phyloP scores from a whole-genome alignment of 1,140 invertebrate genomes.

The Polyergus mexicanus region DNA sequence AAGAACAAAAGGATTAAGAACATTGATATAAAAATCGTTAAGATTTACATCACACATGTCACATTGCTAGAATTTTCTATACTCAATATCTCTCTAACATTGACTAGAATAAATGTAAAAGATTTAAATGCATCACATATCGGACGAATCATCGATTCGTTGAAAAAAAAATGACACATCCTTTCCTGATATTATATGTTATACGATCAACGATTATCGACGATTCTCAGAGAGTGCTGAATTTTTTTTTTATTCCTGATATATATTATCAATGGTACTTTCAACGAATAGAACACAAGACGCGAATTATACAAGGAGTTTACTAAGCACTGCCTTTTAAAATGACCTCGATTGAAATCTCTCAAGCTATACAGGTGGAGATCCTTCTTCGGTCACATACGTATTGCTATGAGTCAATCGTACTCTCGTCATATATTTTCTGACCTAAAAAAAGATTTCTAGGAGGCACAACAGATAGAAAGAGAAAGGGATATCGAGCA shows the following conservation, averaged over 20 bases:
- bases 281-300: not conserved
- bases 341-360: slow-evolving; percentile 46
- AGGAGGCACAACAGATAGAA: not conserved
- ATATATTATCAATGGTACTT: not conserved
- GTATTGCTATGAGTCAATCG: slow-evolving; percentile 65
- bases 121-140: not conserved
- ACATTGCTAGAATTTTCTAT: not conserved
- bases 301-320: not conserved
- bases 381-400: slow-evolving; percentile 17
- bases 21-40: not conserved
- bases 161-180: slow-evolving; percentile 7
- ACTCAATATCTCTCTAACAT: not conserved
- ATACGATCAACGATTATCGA: not conserved
- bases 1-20: not conserved
- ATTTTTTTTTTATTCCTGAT: not conserved
- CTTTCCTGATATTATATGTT: not conserved
- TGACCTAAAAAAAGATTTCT: slow-evolving; percentile 74
- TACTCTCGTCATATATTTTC: slow-evolving; percentile 71
- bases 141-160: slow-evolving; percentile 2
- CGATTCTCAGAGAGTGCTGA: not conserved
- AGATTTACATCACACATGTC: not conserved
- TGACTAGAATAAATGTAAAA: not conserved
- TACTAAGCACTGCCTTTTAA: not conserved
- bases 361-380: slow-evolving; percentile 13
- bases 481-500: slow-evolving; percentile 32